Conservation (phyloP, 2,888 invertebrate species). For the Cephus pulcher region DNA sequence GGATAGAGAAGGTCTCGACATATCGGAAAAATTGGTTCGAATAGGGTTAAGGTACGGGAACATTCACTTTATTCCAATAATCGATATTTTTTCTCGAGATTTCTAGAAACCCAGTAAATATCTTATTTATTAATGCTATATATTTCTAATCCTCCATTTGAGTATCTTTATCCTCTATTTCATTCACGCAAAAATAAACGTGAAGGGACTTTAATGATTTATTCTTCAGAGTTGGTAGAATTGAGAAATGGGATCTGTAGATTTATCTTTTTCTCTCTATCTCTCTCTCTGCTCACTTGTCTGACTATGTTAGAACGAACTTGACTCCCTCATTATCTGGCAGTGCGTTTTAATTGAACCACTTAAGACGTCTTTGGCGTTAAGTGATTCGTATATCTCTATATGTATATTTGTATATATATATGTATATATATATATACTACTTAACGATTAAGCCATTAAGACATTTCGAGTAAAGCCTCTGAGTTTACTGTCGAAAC, state of each 20-base stretch:
- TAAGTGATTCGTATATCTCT: constrained; percentile 28
- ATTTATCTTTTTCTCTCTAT: constrained; percentile 25
- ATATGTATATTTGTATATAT: neutral
- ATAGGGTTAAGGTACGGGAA: neutral
- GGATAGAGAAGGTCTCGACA: neutral
- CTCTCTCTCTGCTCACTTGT: constrained; percentile 3
- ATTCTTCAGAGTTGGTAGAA: neutral
- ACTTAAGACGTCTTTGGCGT: constrained; percentile 7
- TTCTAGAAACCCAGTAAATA: neutral
- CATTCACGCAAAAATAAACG: neutral
- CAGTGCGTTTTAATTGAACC: constrained; percentile 36
- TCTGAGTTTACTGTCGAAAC: constrained; percentile 30
- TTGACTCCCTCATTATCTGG: constrained; percentile 5
- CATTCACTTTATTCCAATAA: neutral
- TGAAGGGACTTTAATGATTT: neutral
- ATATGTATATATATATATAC: constrained; percentile 11
- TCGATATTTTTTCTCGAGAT: neutral
- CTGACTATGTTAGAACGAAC: neutral
- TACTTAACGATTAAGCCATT: constrained; percentile 34
- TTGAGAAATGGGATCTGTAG: neutral
- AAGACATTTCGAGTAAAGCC: constrained; percentile 31
- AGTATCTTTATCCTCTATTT: neutral
- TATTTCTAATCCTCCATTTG: neutral
- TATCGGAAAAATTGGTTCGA: neutral
- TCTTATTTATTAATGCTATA: neutral